These are phyloP conservation scores for Magallana ariakensis DNA, from an alignment of 1,140 invertebrate species.

Conservation along the genomic window DNA sequence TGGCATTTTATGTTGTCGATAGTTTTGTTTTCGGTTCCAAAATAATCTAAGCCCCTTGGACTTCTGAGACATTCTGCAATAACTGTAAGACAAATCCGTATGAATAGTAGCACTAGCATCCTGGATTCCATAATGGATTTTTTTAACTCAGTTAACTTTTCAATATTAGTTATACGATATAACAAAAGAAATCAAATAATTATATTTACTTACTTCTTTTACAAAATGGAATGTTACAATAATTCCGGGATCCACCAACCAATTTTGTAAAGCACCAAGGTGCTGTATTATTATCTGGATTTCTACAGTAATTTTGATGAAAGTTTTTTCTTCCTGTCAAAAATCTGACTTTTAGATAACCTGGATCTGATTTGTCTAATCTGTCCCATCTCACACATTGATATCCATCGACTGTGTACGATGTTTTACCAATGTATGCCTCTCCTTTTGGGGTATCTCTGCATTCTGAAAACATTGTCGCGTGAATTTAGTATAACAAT, in stretches of 20 bases:
- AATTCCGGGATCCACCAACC: background rate
- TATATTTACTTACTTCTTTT: background rate
- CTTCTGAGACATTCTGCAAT: too few species aligned
- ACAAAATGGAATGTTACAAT: background rate
- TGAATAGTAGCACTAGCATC: too few species aligned
- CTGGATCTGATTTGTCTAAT: background rate
- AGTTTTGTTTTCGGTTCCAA: too few species aligned
- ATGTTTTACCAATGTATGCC: background rate
- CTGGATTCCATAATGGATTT: too few species aligned
- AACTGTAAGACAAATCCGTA: too few species aligned
- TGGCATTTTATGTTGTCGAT: too few species aligned
- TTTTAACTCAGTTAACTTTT: too few species aligned
- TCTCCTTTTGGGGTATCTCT: background rate
- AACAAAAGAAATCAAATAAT: too few species aligned
- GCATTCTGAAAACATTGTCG: background rate
- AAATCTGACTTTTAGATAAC: too few species aligned
- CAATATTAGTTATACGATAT: too few species aligned
- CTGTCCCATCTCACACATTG: background rate
- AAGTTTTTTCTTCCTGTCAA: background rate
- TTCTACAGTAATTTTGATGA: background rate
- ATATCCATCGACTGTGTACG: background rate
- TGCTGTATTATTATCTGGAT: background rate
- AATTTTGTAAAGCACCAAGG: background rate
- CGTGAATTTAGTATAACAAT: too few species aligned
- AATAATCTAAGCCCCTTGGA: too few species aligned